Percentiles rank a stretch among this genome's conserved stretches.
These are phyloP conservation scores for Panonychus citri DNA, from an alignment of 1,140 invertebrate species.

Conservation along the genomic window DNA sequence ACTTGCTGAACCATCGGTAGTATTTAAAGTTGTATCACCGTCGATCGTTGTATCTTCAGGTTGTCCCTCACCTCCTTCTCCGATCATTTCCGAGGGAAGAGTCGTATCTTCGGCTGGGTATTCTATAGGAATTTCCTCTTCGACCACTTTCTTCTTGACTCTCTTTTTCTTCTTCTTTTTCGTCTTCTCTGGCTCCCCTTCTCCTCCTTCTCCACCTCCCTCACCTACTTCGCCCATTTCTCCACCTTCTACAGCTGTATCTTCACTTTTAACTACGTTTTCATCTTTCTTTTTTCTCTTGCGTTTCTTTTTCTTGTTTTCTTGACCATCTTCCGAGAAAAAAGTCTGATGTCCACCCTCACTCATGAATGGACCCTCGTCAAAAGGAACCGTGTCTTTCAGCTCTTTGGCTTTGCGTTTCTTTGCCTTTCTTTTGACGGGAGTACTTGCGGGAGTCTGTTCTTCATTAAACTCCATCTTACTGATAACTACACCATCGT, in stretches of 20 bases:
- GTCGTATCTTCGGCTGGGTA: background rate
- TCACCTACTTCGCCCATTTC: constrained; percentile 6
- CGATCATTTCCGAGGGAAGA: background rate
- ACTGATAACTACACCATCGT: background rate
- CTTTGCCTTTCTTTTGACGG: background rate
- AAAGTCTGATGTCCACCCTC: background rate
- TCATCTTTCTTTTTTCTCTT: constrained; percentile 6
- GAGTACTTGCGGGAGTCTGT: background rate
- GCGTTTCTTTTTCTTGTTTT: background rate
- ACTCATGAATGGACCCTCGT: background rate
- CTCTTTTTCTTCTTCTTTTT: constrained; percentile 11
- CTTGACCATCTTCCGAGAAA: background rate
- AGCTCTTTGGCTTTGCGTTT: background rate
- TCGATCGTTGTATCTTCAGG: constrained; percentile 7
- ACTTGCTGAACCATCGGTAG: background rate
- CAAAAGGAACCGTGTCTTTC: background rate
- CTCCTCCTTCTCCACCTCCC: background rate
- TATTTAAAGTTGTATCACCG: background rate
- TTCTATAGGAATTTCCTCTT: constrained; percentile 5
- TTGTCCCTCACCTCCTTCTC: too few species aligned
- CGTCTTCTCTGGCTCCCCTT: constrained; percentile 5
- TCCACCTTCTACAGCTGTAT: constrained; percentile 9
- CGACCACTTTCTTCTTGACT: constrained; percentile 6
- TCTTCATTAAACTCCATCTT: background rate
- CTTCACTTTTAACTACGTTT: constrained; percentile 5